Conservation (phyloP, 92 coral and sea anemone species). For the Heteractis magnifica region DNA sequence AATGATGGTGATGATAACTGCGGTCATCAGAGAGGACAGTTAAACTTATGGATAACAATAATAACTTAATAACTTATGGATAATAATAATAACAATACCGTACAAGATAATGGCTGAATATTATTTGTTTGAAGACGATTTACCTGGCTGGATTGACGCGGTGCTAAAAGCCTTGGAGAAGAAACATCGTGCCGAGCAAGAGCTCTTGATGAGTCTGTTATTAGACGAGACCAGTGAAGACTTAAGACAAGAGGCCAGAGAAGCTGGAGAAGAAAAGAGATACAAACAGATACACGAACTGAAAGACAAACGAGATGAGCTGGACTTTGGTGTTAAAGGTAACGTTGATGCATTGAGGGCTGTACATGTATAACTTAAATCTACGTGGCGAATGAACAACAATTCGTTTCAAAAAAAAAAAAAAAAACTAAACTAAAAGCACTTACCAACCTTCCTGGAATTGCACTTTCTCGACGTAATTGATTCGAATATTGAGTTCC, state of each 20-base stretch:
- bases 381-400: background rate
- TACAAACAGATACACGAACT: slow-evolving; percentile 76
- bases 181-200: slow-evolving; percentile 86
- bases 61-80: background rate
- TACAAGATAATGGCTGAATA: background rate
- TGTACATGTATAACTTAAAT: background rate
- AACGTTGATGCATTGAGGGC: background rate
- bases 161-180: slow-evolving; percentile 80
- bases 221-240: slow-evolving; percentile 80
- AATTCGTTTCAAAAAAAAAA: background rate
- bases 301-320: slow-evolving; percentile 87
- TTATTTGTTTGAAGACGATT: slow-evolving; percentile 50
- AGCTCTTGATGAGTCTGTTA: slow-evolving; percentile 64
- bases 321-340: slow-evolving; percentile 99
- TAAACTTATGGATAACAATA: background rate
- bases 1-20: background rate
- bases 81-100: background rate
- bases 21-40: too few species aligned
- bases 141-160: slow-evolving; percentile 89
- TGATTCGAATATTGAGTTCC: too few species aligned
- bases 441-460: background rate
- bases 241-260: slow-evolving; percentile 80
- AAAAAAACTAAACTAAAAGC: background rate
- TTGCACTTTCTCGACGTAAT: too few species aligned
- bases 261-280: slow-evolving; percentile 71